Evolutionary conservation across 2,113 vertebrate species (phyloP).

Genomic region (Triplophysa rosa): DNA sequence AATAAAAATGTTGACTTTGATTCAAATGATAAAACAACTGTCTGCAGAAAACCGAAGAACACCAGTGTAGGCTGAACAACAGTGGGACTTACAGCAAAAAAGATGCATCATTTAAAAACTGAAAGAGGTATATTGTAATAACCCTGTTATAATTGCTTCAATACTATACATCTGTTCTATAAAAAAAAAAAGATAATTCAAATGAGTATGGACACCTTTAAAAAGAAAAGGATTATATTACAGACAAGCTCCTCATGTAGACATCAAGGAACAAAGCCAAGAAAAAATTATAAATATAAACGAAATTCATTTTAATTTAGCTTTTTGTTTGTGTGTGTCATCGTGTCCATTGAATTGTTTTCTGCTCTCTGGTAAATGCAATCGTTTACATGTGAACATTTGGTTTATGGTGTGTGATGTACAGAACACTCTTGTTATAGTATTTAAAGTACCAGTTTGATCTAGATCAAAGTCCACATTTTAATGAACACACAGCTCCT

Average conservation of each 20-base stretch:
- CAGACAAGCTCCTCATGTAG: too few relatives aligned
- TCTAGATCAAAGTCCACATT: background rate
- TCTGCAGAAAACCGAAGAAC: background rate
- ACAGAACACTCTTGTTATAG: background rate
- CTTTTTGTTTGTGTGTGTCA: background rate
- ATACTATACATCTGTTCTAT: too few relatives aligned
- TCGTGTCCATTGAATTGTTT: background rate
- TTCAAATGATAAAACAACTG: background rate
- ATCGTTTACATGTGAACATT: background rate
- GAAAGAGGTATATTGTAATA: background rate
- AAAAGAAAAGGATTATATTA: background rate
- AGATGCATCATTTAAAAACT: background rate
- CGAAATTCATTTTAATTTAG: background rate
- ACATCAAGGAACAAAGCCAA: too few relatives aligned
- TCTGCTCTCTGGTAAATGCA: background rate
- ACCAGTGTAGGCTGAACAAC: background rate
- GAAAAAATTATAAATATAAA: background rate
- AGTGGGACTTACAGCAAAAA: background rate
- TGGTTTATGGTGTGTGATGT: background rate
- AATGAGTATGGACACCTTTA: background rate
- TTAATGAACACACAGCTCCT: conserved; percentile 30
- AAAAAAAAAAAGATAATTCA: background rate
- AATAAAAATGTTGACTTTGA: background rate
- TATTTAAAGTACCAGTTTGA: background rate
- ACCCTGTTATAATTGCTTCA: too few relatives aligned